Conservation (phyloP, 2,888 invertebrate species). For the Tachina lurida region DNA sequence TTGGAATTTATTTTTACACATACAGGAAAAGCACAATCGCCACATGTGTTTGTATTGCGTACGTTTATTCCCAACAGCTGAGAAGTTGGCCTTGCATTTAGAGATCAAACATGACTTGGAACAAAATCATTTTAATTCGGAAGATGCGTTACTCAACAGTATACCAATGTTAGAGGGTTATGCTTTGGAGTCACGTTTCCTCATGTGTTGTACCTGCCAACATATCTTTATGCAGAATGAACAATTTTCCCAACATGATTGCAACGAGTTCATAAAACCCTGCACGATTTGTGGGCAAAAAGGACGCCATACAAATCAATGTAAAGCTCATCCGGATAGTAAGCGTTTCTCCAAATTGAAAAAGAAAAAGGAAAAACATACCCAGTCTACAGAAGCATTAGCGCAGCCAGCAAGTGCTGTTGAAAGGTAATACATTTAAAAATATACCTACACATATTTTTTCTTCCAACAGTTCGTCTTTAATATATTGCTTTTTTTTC, state of each 20-base stretch:
- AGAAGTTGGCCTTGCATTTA: constrained; percentile 90
- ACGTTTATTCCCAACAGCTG: constrained; percentile 91
- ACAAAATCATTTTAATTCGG: constrained; percentile 87
- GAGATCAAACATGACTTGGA: constrained; percentile 90
- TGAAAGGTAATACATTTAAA: constrained; percentile 48
- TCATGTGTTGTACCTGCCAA: constrained; percentile 92
- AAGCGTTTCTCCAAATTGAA: constrained; percentile 74
- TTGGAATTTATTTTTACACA: constrained; percentile 93
- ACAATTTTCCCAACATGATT: constrained; percentile 90
- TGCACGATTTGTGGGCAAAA: constrained; percentile 81
- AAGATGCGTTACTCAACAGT: constrained; percentile 86
- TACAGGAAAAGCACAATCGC: constrained; percentile 91
- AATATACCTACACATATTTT: not conserved
- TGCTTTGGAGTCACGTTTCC: constrained; percentile 84
- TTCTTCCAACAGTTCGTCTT: not conserved
- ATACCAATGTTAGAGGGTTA: constrained; percentile 84
- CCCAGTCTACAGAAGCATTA: not conserved
- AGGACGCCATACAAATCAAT: constrained; percentile 80
- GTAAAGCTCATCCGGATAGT: constrained; percentile 77
- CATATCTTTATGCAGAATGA: constrained; percentile 90
- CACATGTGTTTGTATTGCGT: constrained; percentile 93
- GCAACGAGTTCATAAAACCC: constrained; percentile 82
- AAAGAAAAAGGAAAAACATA: constrained; percentile 71
- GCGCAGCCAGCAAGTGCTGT: not conserved
- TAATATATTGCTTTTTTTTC: not conserved